A percentile compares a stretch with the other conserved stretches of the same genome.
Evolutionary conservation across 2,797 vertebrate species (phyloP).

Genomic region (Clamator glandarius): DNA sequence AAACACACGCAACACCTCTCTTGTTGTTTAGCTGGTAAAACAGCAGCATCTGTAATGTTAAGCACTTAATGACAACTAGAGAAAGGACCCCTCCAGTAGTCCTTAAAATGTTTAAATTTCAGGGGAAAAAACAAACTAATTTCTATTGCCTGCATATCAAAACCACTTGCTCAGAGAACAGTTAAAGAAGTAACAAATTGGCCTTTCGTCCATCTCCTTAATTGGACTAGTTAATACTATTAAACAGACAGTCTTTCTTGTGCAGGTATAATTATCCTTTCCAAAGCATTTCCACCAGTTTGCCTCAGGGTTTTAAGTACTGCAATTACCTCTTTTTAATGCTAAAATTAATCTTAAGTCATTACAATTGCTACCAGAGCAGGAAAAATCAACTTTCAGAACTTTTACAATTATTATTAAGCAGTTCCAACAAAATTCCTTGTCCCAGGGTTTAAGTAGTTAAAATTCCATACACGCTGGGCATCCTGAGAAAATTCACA

Average conservation of each 20-base stretch:
- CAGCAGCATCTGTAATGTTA: background rate
- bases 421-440: constrained; percentile 16
- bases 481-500: constrained; percentile 25
- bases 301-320: constrained; percentile 54
- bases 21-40: background rate
- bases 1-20: fast-evolving
- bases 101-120: background rate
- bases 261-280: constrained; percentile 69
- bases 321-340: constrained; percentile 43
- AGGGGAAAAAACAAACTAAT: background rate
- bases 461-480: background rate
- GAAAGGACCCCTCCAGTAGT: background rate
- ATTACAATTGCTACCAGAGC: constrained; percentile 26
- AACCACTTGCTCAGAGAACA: constrained; percentile 27
- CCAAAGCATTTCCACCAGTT: constrained; percentile 61
- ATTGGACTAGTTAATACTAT: constrained; percentile 60
- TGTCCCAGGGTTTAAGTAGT: background rate
- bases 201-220: constrained; percentile 32
- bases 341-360: constrained; percentile 60
- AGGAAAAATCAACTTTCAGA: constrained; percentile 21
- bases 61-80: background rate
- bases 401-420: constrained; percentile 18
- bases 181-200: constrained; percentile 39
- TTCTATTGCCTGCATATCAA: background rate
- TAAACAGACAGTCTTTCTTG: constrained; percentile 32